Conservation (phyloP, 2,797 vertebrate species). For the Propithecus deckenii region DNA sequence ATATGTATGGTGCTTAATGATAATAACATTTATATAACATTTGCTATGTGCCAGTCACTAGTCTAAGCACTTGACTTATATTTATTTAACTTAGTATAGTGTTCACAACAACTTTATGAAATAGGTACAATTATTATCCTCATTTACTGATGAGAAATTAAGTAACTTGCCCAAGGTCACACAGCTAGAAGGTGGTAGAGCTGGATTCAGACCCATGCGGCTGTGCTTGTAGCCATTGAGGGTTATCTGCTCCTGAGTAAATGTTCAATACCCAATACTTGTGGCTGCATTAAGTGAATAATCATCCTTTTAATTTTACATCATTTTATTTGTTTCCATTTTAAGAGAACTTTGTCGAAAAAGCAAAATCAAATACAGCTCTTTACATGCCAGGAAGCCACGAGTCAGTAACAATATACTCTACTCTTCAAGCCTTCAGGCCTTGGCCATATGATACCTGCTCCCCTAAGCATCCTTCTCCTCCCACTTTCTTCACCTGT, state of each 20-base stretch:
- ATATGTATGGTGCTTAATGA: neutral
- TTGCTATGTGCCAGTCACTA: neutral
- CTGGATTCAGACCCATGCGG: neutral
- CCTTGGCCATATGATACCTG: neutral
- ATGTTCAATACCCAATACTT: neutral
- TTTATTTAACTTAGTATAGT: slow-evolving; percentile 24
- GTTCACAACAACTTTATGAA: slow-evolving; percentile 19
- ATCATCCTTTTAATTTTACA: neutral
- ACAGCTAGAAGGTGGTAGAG: neutral
- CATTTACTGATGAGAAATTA: neutral
- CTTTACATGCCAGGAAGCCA: neutral
- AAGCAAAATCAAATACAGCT: neutral
- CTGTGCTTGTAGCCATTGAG: neutral
- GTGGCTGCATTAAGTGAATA: neutral
- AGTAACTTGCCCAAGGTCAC: neutral
- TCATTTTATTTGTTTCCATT: slow-evolving; percentile 5
- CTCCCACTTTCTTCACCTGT: neutral
- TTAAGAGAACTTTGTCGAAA: neutral
- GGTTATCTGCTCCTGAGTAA: neutral
- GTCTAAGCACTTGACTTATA: slow-evolving; percentile 3
- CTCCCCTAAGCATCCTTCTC: neutral
- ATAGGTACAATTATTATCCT: neutral
- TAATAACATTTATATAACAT: slow-evolving; percentile 51
- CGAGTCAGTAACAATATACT: neutral
- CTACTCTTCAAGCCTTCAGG: neutral